These are phyloP conservation scores for Drosophila paracracens DNA, from an alignment of 2,888 invertebrate species.

Conservation along the genomic window DNA sequence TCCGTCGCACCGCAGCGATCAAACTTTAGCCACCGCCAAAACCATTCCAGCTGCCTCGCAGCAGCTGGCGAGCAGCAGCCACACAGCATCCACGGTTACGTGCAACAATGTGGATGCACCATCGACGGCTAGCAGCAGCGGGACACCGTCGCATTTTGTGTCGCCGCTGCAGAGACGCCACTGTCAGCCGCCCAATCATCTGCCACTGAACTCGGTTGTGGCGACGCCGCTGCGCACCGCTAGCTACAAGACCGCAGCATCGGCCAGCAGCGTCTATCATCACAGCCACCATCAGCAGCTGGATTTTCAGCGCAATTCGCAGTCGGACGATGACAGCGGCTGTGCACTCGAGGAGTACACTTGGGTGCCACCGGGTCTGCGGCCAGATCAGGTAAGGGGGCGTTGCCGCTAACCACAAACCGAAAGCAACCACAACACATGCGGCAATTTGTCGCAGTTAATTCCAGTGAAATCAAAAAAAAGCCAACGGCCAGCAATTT, in stretches of 20 bases:
- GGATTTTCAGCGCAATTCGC: conserved; percentile 93
- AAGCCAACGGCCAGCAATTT: conserved; percentile 39
- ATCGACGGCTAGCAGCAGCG: conserved; percentile 70
- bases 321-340: conserved; percentile 98
- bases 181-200: conserved; percentile 76
- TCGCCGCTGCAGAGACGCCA: conserved; percentile 85
- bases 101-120: conserved; percentile 70
- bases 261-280: conserved; percentile 70
- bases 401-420: conserved; percentile 3
- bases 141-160: conserved; percentile 79
- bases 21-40: conserved; percentile 39
- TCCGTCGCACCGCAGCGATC: conserved; percentile 61
- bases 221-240: conserved; percentile 81
- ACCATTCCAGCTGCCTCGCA: conserved; percentile 44
- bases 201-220: conserved; percentile 81
- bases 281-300: conserved; percentile 85
- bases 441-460: conserved; percentile 68
- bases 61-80: conserved; percentile 47
- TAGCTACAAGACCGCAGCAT: conserved; percentile 81
- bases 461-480: conserved; percentile 67
- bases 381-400: conserved; percentile 95
- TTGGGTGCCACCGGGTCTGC: conserved; percentile 98
- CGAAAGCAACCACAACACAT: conserved; percentile 25
- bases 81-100: conserved; percentile 36
- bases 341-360: conserved; percentile 99